These are phyloP conservation scores for Bergia puertoricense DNA, from an alignment of 92 coral and sea anemone genomes.

Conservation along the genomic window DNA sequence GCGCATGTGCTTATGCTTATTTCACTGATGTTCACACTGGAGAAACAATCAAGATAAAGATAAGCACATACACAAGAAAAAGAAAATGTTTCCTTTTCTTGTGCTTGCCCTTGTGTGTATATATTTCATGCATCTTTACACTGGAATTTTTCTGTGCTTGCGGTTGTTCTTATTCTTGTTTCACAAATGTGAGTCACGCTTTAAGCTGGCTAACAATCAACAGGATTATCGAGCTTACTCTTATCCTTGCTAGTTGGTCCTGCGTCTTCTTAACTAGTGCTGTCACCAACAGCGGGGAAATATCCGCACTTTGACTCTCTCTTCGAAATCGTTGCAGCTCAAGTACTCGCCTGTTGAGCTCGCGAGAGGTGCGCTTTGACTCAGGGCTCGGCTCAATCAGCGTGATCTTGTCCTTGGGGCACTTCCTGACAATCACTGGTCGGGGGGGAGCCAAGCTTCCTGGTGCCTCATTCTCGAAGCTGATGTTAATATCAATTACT, in stretches of 20 bases:
- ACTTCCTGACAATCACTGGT: slow-evolving; percentile 60
- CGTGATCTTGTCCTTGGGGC: slow-evolving; percentile 69
- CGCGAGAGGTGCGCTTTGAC: slow-evolving; percentile 64
- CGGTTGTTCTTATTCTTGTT: neutral
- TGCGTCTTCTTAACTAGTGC: slow-evolving; percentile 24
- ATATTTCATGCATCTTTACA: too few species aligned
- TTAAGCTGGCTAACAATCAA: neutral
- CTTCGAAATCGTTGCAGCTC: slow-evolving; percentile 73
- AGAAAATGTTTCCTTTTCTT: too few species aligned
- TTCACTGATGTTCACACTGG: too few species aligned
- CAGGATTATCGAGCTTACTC: neutral
- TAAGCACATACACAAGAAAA: too few species aligned
- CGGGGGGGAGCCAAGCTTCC: slow-evolving; percentile 50
- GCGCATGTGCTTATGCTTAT: too few species aligned
- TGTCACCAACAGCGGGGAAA: slow-evolving; percentile 34
- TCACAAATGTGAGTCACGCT: too few species aligned
- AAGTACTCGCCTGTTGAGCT: slow-evolving; percentile 61
- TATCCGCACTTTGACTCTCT: slow-evolving; percentile 65
- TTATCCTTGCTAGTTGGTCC: neutral
- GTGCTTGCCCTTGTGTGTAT: too few species aligned
- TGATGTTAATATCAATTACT: slow-evolving; percentile 78
- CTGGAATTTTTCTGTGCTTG: too few species aligned
- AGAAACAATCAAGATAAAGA: too few species aligned
- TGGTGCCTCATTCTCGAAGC: slow-evolving; percentile 74
- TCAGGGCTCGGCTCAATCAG: slow-evolving; percentile 78